Evolutionary conservation across 2,797 vertebrate species (phyloP), one percentile per base, ranked within the genome.

Genomic region (Salmo trutta): DNA sequence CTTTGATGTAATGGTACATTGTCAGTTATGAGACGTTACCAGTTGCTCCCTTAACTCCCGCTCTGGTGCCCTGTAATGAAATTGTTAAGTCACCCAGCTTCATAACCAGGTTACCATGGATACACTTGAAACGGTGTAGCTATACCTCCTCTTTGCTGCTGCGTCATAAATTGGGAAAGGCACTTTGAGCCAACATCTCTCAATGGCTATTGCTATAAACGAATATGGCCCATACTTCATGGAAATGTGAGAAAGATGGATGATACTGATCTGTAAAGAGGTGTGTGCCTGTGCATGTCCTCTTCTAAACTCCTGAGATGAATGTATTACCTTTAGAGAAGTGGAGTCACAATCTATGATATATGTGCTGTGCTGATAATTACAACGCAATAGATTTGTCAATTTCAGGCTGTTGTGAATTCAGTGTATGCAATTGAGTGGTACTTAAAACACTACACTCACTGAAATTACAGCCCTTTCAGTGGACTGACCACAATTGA

Each of bases 101-200:
- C 84, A 86, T 84, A 71, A 81, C 76, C 80, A 76, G 80, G 92
- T 94, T 93, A 86, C 92, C 92, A 94, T 93, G 91, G 94, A 87
- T 90, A 94, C 90, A 24, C 81, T 83, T 78, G 77, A 80, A 81
- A 80, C 73, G 54, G 65, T 53, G 65, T 66, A 78, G 73, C 85
- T 82, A 74, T 87, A 87, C 81, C 84, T 86, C 80, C 84, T 86
- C 81, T 59, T 74, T 83, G 77, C 71, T 56, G 74, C 77, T 83
- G 84, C 87, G 83, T 89, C 82, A 83, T 80, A 80, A 84, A 81
- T 72, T 75, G 71, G 83, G 82, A 80, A 74, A 84, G 65, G 79
- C 77, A 81, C 64, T 70, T 65, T 66, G 82, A 76, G 73, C 75
- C 77, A 82, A 52, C 81, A 85, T 67, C 70, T 73, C 81, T 86